phyloP scores from a whole-genome alignment of 2,888 invertebrate species.

The Andrena haemorrhoa region DNA sequence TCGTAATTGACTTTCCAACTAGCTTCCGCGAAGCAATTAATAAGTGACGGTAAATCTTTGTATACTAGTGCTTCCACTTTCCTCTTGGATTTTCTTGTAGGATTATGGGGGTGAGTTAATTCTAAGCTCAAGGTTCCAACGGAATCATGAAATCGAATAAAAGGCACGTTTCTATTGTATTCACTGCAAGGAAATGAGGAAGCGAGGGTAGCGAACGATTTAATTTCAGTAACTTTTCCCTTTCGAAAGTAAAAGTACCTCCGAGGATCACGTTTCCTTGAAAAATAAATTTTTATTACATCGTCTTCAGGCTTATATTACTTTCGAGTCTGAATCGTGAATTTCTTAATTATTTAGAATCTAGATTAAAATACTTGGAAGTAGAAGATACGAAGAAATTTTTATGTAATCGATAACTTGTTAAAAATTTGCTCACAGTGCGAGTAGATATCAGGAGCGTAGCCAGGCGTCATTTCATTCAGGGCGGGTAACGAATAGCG shows the following conservation, averaged over 20 bases:
- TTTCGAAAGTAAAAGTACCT: not conserved
- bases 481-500: no score
- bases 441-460: no score
- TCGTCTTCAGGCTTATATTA: not conserved
- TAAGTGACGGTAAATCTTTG: not conserved
- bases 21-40: conserved; percentile 9
- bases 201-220: not conserved
- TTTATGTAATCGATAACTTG: no score
- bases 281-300: not conserved
- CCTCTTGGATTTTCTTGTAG: not conserved
- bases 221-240: not conserved
- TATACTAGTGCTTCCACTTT: not conserved
- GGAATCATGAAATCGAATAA: not conserved
- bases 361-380: no score
- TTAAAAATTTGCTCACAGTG: no score
- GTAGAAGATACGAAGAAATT: no score
- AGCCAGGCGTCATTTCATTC: no score
- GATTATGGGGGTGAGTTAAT: not conserved
- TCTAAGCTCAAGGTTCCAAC: not conserved
- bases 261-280: not conserved
- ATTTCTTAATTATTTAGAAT: no score
- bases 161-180: not conserved
- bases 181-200: not conserved
- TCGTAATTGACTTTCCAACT: not conserved
- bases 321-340: no score